phyloP scores from a whole-genome alignment of 2,113 vertebrate genomes.

The Melierax canorus region DNA sequence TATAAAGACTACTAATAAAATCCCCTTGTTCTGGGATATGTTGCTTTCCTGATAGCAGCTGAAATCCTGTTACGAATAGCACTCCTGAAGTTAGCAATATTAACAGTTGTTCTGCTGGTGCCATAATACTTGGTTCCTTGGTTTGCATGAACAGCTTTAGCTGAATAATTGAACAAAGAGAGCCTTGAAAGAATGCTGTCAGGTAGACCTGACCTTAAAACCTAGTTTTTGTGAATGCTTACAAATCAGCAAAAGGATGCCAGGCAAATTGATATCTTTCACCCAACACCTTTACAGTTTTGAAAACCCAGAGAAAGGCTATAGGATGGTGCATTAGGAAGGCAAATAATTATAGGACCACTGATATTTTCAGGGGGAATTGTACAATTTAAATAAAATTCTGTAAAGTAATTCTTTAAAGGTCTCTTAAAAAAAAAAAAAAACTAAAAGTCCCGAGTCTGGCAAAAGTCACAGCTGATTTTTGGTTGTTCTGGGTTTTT shows the following conservation, averaged over 20 bases:
- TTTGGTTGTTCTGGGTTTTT: neutral
- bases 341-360: neutral
- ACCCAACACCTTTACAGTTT: neutral
- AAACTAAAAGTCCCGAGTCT: neutral
- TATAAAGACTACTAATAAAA: neutral
- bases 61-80: neutral
- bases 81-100: neutral
- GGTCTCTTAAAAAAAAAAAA: neutral
- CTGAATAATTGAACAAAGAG: slow-evolving; percentile 26
- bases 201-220: slow-evolving; percentile 14
- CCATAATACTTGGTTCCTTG: neutral
- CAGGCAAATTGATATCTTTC: neutral
- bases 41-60: neutral
- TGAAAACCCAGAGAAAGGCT: neutral
- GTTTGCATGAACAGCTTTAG: neutral
- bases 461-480: neutral
- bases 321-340: neutral
- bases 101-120: neutral
- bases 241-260: neutral
- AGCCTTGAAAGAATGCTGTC: neutral
- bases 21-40: neutral
- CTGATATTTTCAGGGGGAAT: neutral
- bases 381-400: neutral
- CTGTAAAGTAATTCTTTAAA: neutral
- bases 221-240: neutral